A percentile compares a stretch with the other conserved stretches of the same genome.
Evolutionary conservation across 2,888 invertebrate species (phyloP).

Genomic region (Osmoderma eremita): DNA sequence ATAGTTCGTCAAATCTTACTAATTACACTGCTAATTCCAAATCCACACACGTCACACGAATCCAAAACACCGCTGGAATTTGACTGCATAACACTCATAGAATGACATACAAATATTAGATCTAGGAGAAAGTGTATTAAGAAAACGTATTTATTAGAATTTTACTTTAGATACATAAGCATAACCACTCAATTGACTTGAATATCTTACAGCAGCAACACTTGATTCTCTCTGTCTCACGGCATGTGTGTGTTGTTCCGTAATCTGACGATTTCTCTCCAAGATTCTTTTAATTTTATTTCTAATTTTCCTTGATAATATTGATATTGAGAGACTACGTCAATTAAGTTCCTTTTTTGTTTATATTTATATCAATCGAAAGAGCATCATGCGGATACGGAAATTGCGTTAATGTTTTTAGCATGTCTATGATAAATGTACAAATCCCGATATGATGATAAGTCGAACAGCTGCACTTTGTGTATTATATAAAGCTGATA

Average conservation of each 20-base stretch:
- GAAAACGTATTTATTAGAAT: constrained; percentile 19
- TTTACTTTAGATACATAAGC: constrained; percentile 15
- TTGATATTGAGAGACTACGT: constrained; percentile 3
- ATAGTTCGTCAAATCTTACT: constrained; percentile 7
- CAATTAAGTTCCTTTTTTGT: constrained; percentile 9
- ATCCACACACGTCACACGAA: constrained; percentile 13
- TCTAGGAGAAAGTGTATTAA: constrained; percentile 20
- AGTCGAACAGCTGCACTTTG: constrained; percentile 39
- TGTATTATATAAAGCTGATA: constrained; percentile 38
- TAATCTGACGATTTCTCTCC: constrained; percentile 22
- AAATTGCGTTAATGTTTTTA: constrained; percentile 43
- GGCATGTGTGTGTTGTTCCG: constrained; percentile 35
- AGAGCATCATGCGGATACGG: constrained; percentile 20
- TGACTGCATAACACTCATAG: constrained; percentile 29
- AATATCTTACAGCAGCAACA: constrained; percentile 33
- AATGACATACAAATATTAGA: constrained; percentile 26
- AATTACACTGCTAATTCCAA: constrained; percentile 18
- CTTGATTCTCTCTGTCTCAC: constrained; percentile 42
- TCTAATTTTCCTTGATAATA: constrained; percentile 14
- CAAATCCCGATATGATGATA: constrained; percentile 19
- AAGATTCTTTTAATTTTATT: constrained; percentile 21
- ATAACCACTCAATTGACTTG: constrained; percentile 11
- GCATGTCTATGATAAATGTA: constrained; percentile 51
- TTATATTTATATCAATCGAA: constrained; percentile 17
- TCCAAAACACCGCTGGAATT: constrained; percentile 23